Percentiles rank a stretch among this genome's conserved stretches.
Evolutionary conservation across 30 jellyfish, hydroid and myxozoan species (phyloP).

Genomic region (Mastigias papua): DNA sequence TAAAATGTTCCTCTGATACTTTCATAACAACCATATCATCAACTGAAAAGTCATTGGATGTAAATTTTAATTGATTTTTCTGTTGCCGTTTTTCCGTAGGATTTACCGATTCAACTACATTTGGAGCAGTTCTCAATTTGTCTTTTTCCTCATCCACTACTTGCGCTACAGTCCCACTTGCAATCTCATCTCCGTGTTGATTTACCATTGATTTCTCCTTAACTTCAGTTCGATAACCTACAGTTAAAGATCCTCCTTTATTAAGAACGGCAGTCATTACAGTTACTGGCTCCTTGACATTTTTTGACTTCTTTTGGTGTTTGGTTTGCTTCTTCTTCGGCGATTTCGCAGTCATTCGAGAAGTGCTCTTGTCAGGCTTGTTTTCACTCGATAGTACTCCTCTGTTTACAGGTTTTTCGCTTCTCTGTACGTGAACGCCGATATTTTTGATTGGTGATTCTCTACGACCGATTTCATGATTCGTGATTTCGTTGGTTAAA

Average conservation of each 20-base stretch:
- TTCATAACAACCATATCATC: constrained; percentile 84
- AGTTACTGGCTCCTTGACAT: not conserved
- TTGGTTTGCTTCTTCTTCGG: constrained; percentile 44
- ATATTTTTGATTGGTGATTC: not conserved
- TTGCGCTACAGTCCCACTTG: not conserved
- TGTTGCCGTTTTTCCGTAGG: not conserved
- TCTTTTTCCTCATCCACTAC: constrained; percentile 49
- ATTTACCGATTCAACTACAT: constrained; percentile 13
- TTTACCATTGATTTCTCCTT: not conserved
- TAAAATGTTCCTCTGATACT: constrained; percentile 70
- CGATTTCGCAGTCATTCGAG: constrained; percentile 7
- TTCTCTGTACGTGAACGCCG: not conserved
- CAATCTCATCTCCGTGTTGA: constrained; percentile 14
- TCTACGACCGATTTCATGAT: not conserved
- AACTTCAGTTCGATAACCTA: constrained; percentile 6
- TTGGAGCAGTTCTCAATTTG: constrained; percentile 9
- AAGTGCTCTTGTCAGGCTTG: not conserved
- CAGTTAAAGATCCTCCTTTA: constrained; percentile 23
- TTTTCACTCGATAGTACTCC: not conserved
- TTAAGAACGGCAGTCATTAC: constrained; percentile 33
- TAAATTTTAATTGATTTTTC: not conserved
- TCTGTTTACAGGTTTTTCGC: not conserved
- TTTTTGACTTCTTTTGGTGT: constrained; percentile 12
- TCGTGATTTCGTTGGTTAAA: not conserved
- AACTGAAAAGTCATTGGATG: constrained; percentile 4